Evolutionary conservation across 2,113 vertebrate species (phyloP).

Genomic region (Mellivora capensis): DNA sequence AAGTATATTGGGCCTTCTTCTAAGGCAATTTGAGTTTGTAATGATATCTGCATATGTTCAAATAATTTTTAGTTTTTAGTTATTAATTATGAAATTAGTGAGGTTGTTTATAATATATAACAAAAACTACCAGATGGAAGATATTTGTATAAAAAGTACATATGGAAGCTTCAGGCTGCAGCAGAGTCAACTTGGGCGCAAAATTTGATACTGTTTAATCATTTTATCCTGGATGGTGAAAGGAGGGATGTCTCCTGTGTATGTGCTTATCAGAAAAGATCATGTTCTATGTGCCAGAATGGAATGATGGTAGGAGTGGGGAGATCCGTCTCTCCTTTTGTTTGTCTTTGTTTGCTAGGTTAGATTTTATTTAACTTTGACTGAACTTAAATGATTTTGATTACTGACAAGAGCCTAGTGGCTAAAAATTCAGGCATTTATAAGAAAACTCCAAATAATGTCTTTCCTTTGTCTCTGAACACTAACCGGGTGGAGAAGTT

Average conservation of each 20-base stretch:
- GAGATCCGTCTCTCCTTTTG: background rate
- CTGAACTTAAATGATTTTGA: background rate
- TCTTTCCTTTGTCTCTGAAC: background rate
- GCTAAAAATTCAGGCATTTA: background rate
- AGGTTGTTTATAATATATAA: constrained; percentile 51
- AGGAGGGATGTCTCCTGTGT: background rate
- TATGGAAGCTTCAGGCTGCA: background rate
- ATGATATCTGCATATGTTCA: background rate
- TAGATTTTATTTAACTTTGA: background rate
- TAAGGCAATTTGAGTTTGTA: background rate
- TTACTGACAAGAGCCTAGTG: background rate
- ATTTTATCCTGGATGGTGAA: background rate
- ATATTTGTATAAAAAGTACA: constrained; percentile 23
- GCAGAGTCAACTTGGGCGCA: constrained; percentile 32
- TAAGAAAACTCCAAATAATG: background rate
- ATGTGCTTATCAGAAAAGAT: background rate
- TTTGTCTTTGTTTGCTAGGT: background rate
- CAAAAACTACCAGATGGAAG: constrained; percentile 50
- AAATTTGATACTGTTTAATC: constrained; percentile 46
- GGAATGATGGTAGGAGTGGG: background rate
- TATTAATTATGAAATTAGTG: background rate
- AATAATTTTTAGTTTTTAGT: background rate
- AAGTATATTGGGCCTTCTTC: background rate
- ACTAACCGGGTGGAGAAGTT: background rate
- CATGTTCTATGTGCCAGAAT: background rate